These are phyloP conservation scores for Entosphenus tridentatus DNA, from an alignment of 2,113 vertebrate species.

Conservation along the genomic window DNA sequence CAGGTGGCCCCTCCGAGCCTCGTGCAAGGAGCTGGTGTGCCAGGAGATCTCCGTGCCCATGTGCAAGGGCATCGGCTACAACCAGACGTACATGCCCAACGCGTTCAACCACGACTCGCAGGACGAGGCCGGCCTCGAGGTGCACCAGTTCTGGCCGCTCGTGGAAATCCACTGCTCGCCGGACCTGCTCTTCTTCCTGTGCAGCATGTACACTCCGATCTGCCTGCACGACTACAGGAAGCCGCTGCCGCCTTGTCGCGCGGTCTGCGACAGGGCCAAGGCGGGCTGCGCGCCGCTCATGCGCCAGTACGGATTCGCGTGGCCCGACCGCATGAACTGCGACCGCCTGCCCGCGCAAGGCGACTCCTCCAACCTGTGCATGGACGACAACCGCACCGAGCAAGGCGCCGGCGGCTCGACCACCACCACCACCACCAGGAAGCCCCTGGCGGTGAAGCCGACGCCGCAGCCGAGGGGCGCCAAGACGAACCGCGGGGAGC, in stretches of 20 bases:
- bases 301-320: neutral
- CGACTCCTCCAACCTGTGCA: slow-evolving; percentile 41
- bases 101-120: neutral
- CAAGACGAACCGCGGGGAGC: neutral
- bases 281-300: neutral
- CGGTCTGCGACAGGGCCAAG: neutral
- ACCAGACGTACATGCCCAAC: slow-evolving; percentile 5
- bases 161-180: neutral
- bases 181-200: neutral
- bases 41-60: slow-evolving; percentile 5
- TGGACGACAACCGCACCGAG: slow-evolving; percentile 91
- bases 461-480: neutral
- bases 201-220: slow-evolving; percentile 5
- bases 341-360: neutral
- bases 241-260: neutral
- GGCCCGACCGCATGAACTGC: slow-evolving; percentile 1
- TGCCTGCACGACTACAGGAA: slow-evolving; percentile 1
- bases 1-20: neutral
- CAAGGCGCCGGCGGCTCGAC: slow-evolving; percentile 47
- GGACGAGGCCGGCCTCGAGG: neutral
- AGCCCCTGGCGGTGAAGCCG: neutral
- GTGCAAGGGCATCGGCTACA: slow-evolving; percentile 4
- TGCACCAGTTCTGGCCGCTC: slow-evolving; percentile 5
- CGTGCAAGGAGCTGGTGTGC: slow-evolving; percentile 2
- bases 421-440: slow-evolving; percentile 21